Evolutionary conservation across 2,888 invertebrate genomes (phyloP).

Genomic region (Pyrgus malvae): DNA sequence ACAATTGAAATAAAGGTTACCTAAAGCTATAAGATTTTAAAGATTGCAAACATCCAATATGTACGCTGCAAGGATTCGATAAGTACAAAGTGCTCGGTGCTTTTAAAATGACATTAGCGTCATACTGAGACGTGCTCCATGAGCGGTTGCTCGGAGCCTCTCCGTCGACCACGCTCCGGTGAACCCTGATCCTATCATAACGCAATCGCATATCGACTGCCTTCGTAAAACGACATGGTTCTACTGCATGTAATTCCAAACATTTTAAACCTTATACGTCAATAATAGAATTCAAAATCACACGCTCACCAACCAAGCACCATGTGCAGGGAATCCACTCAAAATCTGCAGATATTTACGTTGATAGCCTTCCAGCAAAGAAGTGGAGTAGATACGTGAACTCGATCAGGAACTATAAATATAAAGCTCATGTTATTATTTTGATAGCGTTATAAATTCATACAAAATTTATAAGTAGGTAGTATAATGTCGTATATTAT

Average conservation of each 20-base stretch:
- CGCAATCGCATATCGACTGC: slow-evolving; percentile 70
- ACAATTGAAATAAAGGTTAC: too few relatives aligned
- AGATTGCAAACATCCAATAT: too few relatives aligned
- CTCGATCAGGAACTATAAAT: slow-evolving; percentile 69
- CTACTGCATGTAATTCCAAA: slow-evolving; percentile 30
- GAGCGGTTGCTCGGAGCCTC: slow-evolving; percentile 38
- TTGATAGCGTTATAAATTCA: slow-evolving; percentile 6
- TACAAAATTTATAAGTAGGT: background rate
- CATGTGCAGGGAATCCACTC: slow-evolving; percentile 41
- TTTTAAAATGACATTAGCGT: slow-evolving; percentile 68
- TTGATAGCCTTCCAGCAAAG: slow-evolving; percentile 74
- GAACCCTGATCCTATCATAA: slow-evolving; percentile 80
- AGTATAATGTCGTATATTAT: background rate
- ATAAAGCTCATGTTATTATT: slow-evolving; percentile 28
- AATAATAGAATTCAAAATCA: slow-evolving; percentile 33
- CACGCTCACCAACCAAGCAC: slow-evolving; percentile 37
- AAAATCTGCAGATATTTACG: slow-evolving; percentile 77
- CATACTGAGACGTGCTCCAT: slow-evolving; percentile 50
- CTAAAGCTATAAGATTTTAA: too few relatives aligned
- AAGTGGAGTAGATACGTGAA: slow-evolving; percentile 75
- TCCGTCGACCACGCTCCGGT: slow-evolving; percentile 61
- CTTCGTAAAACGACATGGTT: slow-evolving; percentile 47
- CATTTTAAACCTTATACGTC: slow-evolving; percentile 46
- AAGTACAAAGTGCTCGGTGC: slow-evolving; percentile 15
- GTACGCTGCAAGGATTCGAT: background rate